Conservation (phyloP, 2,113 vertebrate species). For the mouse (Mus musculus) region GRCm39 chr4:130281001-130281500, state of each 20-base stretch:
- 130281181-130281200: constrained; percentile 58
- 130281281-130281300: constrained; percentile 34
- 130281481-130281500: constrained; percentile 23
- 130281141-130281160: background rate
- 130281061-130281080: background rate
- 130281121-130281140: constrained; percentile 3
- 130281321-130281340: constrained; percentile 62
- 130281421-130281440: background rate
- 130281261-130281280: constrained; percentile 45
- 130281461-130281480: background rate
- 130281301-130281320: constrained; percentile 53
- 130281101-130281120: background rate
- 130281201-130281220: constrained; percentile 36
- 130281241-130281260: constrained; percentile 54
- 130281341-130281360: constrained; percentile 42
- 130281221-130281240: constrained; percentile 27
- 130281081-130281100: background rate
- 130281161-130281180: background rate
- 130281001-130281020: background rate
- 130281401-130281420: constrained; percentile 17
- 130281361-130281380: constrained; percentile 3
- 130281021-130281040: background rate
- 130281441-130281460: constrained; percentile 49
- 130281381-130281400: constrained; percentile 1
- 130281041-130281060: background rate